Evolutionary conservation across 1,140 invertebrate species (phyloP).

Genomic region (Drosophila lacteicornis): DNA sequence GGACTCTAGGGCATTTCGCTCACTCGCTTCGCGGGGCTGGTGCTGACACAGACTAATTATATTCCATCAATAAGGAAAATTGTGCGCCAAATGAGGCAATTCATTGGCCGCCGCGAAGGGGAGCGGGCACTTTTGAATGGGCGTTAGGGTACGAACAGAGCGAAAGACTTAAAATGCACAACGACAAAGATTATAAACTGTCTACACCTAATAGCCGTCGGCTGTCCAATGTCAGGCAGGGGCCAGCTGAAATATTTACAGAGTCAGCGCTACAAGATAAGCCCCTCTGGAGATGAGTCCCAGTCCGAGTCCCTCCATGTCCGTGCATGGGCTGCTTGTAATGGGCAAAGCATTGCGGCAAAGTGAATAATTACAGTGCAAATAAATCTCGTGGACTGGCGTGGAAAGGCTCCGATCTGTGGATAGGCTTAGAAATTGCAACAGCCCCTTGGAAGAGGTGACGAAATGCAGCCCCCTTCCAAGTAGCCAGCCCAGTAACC

Average conservation of each 20-base stretch:
- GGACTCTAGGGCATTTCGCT: slow-evolving; percentile 54
- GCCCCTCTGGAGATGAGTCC: slow-evolving; percentile 59
- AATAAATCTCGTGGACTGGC: slow-evolving; percentile 61
- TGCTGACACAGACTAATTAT: slow-evolving; percentile 78
- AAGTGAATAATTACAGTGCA: slow-evolving; percentile 78
- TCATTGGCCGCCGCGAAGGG: slow-evolving; percentile 47
- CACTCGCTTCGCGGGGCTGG: slow-evolving; percentile 10
- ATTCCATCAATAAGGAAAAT: slow-evolving; percentile 77
- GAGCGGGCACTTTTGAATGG: slow-evolving; percentile 47
- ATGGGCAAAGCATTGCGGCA: slow-evolving; percentile 70
- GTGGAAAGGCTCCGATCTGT: slow-evolving; percentile 25
- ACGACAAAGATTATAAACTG: slow-evolving; percentile 79
- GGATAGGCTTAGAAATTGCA: slow-evolving; percentile 46
- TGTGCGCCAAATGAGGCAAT: slow-evolving; percentile 77
- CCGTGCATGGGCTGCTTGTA: slow-evolving; percentile 43
- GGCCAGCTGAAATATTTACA: slow-evolving; percentile 60
- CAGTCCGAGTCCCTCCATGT: slow-evolving; percentile 3
- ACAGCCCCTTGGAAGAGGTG: slow-evolving; percentile 32
- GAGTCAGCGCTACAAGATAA: slow-evolving; percentile 54
- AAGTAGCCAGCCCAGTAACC: slow-evolving; percentile 14
- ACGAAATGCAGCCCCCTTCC: slow-evolving; percentile 39
- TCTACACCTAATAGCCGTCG: slow-evolving; percentile 74
- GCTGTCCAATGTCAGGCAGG: slow-evolving; percentile 52
- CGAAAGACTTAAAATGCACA: slow-evolving; percentile 64
- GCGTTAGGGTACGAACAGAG: slow-evolving; percentile 20